Evolutionary conservation across 2,888 invertebrate species (phyloP), one percentile per base, ranked within the genome.

Genomic region (Habrosyne pyritoides): DNA sequence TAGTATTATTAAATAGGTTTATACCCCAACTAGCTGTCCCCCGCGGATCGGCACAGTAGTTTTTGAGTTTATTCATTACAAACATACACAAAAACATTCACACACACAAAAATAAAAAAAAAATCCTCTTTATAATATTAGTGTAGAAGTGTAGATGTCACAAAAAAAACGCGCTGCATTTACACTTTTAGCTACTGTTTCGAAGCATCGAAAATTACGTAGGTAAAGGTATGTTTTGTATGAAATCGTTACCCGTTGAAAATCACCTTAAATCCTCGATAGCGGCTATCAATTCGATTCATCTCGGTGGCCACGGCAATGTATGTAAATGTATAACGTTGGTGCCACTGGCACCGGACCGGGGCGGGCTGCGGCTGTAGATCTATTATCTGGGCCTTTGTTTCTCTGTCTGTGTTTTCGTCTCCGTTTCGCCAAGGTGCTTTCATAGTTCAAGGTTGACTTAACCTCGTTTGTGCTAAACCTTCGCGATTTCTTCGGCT

Each of bases 301-400:
- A 90, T 89, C 89, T 83, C 74, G 57, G 64, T 66, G 66, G 71
- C 60, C 66, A 69, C 69, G 74, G 78, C 79, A 75, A 75, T 65
- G 71, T 83, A 86, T 87, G 83, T 83, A 83, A 89, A 89, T 86
- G 75, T 67, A 74, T 79, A 80, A 77, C 80, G 81, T 79, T 70
- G 79, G 78, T 76, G 67, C 66, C 71, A 66, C 61, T 48, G 64
- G 59, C 65, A 59, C 65, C 61, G 55, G 14, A 42, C 42, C 42
- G 42, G 36, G 36, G 18, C 36, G 6, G 42, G 14, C 14, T 3
- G 24, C 24, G 7, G 24, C 24, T 42, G 14, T 65, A 73, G 68
- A 84, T 87, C 69, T 67, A 71, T 74, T 81, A 85, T 86, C 83
- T 62, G 54, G 24, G 65, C 67, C 80, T 82, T 85, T 82, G 83